Percentiles rank a stretch among this genome's conserved stretches.
Evolutionary conservation across 2,113 vertebrate species (phyloP).

Genomic region (Poeciliopsis retropinna): DNA sequence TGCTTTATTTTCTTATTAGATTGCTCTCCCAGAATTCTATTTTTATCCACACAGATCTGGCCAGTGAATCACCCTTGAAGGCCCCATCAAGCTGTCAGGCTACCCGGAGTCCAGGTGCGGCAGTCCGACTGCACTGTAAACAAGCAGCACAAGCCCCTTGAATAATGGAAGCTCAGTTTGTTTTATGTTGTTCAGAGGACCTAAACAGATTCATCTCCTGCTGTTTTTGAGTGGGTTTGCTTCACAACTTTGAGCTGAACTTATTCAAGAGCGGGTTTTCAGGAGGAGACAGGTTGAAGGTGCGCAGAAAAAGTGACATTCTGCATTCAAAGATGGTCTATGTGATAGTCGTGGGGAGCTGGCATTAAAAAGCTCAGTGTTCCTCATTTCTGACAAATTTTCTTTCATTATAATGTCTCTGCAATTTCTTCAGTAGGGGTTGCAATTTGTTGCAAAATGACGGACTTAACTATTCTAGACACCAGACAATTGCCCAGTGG

Average conservation of each 20-base stretch:
- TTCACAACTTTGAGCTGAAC: conserved; percentile 60
- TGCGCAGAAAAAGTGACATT: conserved; percentile 44
- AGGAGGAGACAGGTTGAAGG: conserved; percentile 33
- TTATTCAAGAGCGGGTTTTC: conserved; percentile 46
- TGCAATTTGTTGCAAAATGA: conserved; percentile 64
- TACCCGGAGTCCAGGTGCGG: conserved; percentile 77
- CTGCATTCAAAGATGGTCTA: conserved; percentile 66
- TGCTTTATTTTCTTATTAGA: conserved; percentile 81
- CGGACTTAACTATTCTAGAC: conserved; percentile 74
- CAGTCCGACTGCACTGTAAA: conserved; percentile 75
- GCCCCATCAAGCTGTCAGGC: conserved; percentile 82
- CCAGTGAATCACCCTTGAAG: conserved; percentile 83
- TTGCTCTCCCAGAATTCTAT: conserved; percentile 81
- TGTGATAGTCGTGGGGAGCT: conserved; percentile 63
- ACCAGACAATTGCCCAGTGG: conserved; percentile 70
- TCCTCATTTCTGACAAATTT: conserved; percentile 74
- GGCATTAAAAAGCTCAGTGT: conserved; percentile 70
- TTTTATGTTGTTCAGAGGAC: conserved; percentile 75
- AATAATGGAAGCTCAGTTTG: conserved; percentile 74
- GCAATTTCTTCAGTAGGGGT: conserved; percentile 64
- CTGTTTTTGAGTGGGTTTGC: conserved; percentile 72
- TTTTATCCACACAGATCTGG: conserved; percentile 81
- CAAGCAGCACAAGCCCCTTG: conserved; percentile 69
- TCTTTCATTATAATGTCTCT: conserved; percentile 70
- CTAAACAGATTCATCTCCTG: conserved; percentile 77